Conservation (phyloP, 2,797 vertebrate genomes). For the Semotilus atromaculatus region DNA sequence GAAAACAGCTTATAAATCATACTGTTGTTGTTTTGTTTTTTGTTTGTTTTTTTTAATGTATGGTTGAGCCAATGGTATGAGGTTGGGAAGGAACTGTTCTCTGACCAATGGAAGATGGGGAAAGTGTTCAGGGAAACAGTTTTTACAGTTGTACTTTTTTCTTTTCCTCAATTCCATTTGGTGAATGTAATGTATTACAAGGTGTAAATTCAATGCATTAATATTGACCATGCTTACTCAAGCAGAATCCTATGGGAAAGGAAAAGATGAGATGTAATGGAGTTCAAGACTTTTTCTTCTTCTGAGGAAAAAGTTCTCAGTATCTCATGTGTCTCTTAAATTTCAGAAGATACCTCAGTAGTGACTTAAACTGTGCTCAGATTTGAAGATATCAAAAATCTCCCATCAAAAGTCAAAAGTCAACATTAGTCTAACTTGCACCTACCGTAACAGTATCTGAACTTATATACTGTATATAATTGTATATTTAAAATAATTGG, state of each 20-base stretch:
- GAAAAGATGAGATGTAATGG: neutral
- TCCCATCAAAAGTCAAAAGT: neutral
- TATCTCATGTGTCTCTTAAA: neutral
- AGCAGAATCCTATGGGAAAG: neutral
- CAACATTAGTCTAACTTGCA: neutral
- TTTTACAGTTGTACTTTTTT: neutral
- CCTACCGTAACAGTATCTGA: neutral
- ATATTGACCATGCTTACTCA: neutral
- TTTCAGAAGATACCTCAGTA: neutral
- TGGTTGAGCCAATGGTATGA: neutral
- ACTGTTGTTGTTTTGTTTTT: neutral
- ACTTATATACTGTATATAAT: no score
- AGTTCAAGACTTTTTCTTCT: neutral
- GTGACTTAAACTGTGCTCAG: no score
- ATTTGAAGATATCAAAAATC: neutral
- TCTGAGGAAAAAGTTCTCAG: neutral
- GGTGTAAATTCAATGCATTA: neutral
- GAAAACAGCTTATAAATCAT: no score
- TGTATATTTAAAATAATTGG: neutral
- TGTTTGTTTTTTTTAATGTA: neutral
- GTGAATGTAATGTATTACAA: no score
- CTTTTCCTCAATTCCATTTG: no score
- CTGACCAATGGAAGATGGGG: neutral
- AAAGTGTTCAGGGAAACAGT: neutral
- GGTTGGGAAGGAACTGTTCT: neutral